A percentile compares a stretch with the other conserved stretches of the same genome.
Evolutionary conservation across 2,888 invertebrate species (phyloP).

Genomic region (Mycalesis mineus): DNA sequence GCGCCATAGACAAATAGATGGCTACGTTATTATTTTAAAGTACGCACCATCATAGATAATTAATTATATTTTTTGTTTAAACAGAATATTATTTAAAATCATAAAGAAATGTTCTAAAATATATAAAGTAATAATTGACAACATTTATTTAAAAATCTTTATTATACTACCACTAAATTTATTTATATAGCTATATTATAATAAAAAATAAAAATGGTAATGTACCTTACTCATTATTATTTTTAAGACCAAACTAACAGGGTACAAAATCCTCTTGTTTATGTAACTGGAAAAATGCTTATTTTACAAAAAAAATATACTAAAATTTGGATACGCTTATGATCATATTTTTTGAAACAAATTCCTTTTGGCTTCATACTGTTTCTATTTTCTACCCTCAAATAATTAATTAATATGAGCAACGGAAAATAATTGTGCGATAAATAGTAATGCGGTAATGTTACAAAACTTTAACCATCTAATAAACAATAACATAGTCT

Average conservation of each 20-base stretch:
- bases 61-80: background rate
- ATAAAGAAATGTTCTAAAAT: too few relatives aligned
- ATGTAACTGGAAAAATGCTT: slow-evolving; percentile 12
- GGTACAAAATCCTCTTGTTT: slow-evolving; percentile 20
- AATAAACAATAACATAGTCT: too few relatives aligned
- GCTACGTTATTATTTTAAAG: background rate
- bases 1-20: background rate
- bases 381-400: background rate
- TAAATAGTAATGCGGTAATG: too few relatives aligned
- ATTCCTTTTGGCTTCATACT: slow-evolving; percentile 1
- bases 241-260: slow-evolving; percentile 25
- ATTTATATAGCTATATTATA: background rate
- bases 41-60: background rate
- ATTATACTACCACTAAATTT: background rate
- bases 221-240: background rate
- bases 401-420: slow-evolving; percentile 38
- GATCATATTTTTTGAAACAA: slow-evolving; percentile 53
- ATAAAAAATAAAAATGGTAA: background rate
- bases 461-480: too few relatives aligned
- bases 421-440: background rate
- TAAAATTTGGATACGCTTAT: slow-evolving; percentile 59
- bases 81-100: background rate
- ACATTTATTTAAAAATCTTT: background rate
- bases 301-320: slow-evolving; percentile 25
- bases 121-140: background rate